Evolutionary conservation across 2,797 vertebrate species (phyloP).

Genomic region (Sebastes cheni): DNA sequence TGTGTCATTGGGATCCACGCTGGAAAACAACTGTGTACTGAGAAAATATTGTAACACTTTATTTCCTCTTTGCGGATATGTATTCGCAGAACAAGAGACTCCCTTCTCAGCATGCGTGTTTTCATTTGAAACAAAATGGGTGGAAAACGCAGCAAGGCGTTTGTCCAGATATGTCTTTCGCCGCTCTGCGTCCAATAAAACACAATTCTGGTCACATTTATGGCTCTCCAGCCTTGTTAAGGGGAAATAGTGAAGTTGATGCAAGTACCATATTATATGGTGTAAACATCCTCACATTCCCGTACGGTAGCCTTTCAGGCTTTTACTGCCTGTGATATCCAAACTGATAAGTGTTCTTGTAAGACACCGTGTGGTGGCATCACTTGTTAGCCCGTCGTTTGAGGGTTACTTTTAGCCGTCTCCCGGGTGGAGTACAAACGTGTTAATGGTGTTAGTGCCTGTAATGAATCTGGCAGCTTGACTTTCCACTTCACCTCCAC

Average conservation of each 20-base stretch:
- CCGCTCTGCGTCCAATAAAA: constrained; percentile 56
- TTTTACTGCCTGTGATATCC: constrained; percentile 29
- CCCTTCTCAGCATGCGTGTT: constrained; percentile 42
- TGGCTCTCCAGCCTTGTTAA: constrained; percentile 41
- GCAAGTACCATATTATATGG: constrained; percentile 8
- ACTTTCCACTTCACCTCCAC: constrained; percentile 66
- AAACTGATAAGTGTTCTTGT: constrained; percentile 25
- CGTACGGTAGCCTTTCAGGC: background rate
- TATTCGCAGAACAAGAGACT: constrained; percentile 20
- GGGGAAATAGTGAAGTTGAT: constrained; percentile 49
- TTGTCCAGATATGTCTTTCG: constrained; percentile 47
- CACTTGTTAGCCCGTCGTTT: constrained; percentile 35
- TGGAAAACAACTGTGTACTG: constrained; percentile 15
- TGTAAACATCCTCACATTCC: constrained; percentile 17
- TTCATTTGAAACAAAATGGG: constrained; percentile 49
- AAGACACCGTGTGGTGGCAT: constrained; percentile 31
- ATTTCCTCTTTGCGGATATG: constrained; percentile 16
- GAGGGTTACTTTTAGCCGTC: constrained; percentile 42
- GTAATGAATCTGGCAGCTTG: constrained; percentile 67
- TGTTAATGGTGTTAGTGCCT: constrained; percentile 63
- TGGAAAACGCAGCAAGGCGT: constrained; percentile 40
- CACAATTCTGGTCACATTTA: constrained; percentile 56
- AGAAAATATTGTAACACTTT: constrained; percentile 12
- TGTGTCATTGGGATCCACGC: constrained; percentile 17
- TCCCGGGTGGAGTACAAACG: constrained; percentile 50